Percentiles rank a stretch among this genome's conserved stretches.
Evolutionary conservation across 2,797 vertebrate species (phyloP).

Genomic region (Clarias fuscus): DNA sequence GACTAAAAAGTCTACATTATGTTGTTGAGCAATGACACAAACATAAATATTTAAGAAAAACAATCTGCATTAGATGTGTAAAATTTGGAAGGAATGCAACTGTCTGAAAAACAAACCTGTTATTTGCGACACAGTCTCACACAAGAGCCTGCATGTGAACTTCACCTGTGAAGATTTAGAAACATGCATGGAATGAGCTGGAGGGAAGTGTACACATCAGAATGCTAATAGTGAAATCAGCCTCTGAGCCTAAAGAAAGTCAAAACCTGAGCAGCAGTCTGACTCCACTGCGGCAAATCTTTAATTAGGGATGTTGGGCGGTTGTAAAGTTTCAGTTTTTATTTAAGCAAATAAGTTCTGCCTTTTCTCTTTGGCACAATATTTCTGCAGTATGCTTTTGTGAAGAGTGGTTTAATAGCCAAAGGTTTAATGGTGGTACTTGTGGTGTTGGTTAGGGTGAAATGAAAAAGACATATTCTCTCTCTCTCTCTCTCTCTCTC

Average conservation of each 20-base stretch:
- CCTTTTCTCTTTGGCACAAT: too few relatives aligned
- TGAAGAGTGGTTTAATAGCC: background rate
- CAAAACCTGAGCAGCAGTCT: background rate
- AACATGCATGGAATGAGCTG: conserved; percentile 1
- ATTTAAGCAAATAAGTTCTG: background rate
- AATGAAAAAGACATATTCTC: background rate
- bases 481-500: too few relatives aligned
- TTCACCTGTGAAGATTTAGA: background rate
- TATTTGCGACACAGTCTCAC: background rate
- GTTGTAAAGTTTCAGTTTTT: background rate
- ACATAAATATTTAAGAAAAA: background rate
- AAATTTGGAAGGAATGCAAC: background rate
- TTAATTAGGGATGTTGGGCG: background rate
- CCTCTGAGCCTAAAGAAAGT: background rate
- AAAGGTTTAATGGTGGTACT: conserved; percentile 26
- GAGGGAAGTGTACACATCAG: background rate
- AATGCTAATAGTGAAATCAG: background rate
- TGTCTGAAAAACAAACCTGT: background rate
- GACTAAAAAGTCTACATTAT: background rate
- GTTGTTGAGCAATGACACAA: background rate
- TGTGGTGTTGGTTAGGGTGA: conserved; percentile 7
- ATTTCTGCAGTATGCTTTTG: background rate
- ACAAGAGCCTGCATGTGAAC: background rate
- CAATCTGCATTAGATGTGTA: background rate
- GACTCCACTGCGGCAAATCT: background rate